These are phyloP conservation scores for Pseudochaenichthys georgianus DNA, from an alignment of 2,797 vertebrate genomes.

Conservation along the genomic window DNA sequence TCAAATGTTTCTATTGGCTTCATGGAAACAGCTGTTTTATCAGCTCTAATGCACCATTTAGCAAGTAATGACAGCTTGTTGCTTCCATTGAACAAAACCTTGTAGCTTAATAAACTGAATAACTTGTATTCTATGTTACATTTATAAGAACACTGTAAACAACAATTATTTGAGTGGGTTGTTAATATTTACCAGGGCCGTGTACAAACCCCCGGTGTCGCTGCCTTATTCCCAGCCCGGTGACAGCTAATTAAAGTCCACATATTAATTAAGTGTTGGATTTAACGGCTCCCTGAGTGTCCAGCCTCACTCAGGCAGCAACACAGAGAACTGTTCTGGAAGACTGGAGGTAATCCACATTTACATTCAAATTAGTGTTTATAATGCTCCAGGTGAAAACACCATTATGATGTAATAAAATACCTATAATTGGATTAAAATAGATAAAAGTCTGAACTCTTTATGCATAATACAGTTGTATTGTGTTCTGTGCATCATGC, in stretches of 20 bases:
- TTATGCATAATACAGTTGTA: background rate
- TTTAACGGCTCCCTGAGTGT: slow-evolving; percentile 38
- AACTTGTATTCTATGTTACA: background rate
- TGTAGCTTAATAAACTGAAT: background rate
- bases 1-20: background rate
- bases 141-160: slow-evolving; percentile 4
- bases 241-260: slow-evolving; percentile 61
- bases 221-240: slow-evolving; percentile 26
- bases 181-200: slow-evolving; percentile 18
- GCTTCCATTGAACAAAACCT: slow-evolving; percentile 4
- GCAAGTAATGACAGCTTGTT: background rate
- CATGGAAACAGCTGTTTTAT: background rate
- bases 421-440: background rate
- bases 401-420: background rate
- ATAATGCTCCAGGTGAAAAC: background rate
- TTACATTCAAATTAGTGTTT: slow-evolving; percentile 17
- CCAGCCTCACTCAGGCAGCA: slow-evolving; percentile 13
- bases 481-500: background rate
- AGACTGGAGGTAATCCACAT: slow-evolving; percentile 11
- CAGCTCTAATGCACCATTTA: background rate
- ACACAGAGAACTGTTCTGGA: background rate
- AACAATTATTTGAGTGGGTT: slow-evolving; percentile 1
- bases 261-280: slow-evolving; percentile 51
- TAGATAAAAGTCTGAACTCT: background rate
- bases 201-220: slow-evolving; percentile 18